These are phyloP conservation scores for Trissoscelio sp. DNA, from an alignment of 2,888 invertebrate genomes.

Conservation along the genomic window DNA sequence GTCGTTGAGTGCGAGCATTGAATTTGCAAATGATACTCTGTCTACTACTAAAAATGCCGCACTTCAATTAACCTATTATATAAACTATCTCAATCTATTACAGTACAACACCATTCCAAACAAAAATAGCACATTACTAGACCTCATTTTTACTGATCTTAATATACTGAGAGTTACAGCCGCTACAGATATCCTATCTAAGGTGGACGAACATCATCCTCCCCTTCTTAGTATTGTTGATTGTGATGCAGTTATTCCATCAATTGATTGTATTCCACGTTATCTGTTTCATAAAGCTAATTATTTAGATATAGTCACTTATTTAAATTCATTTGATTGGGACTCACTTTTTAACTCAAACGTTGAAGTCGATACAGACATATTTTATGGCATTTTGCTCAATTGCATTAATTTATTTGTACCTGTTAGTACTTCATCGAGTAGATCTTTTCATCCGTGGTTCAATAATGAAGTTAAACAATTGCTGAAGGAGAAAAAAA, in stretches of 20 bases:
- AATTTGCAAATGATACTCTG: not conserved
- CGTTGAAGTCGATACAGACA: not conserved
- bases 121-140: not conserved
- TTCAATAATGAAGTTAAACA: not conserved
- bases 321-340: slow-evolving; percentile 5
- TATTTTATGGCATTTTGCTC: not conserved
- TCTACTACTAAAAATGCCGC: not conserved
- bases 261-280: not conserved
- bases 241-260: not conserved
- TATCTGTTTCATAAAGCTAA: not conserved
- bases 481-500: not conserved
- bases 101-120: not conserved
- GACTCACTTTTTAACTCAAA: not conserved
- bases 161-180: not conserved
- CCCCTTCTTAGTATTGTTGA: not conserved
- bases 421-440: not conserved
- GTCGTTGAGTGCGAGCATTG: not conserved
- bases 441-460: not conserved
- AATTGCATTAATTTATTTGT: not conserved
- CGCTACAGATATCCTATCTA: not conserved
- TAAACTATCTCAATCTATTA: not conserved
- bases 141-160: not conserved
- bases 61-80: not conserved
- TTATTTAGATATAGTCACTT: not conserved
- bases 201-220: not conserved